Evolutionary conservation across 1,140 invertebrate species (phyloP).

Genomic region (Macrobrachium rosenbergii): DNA sequence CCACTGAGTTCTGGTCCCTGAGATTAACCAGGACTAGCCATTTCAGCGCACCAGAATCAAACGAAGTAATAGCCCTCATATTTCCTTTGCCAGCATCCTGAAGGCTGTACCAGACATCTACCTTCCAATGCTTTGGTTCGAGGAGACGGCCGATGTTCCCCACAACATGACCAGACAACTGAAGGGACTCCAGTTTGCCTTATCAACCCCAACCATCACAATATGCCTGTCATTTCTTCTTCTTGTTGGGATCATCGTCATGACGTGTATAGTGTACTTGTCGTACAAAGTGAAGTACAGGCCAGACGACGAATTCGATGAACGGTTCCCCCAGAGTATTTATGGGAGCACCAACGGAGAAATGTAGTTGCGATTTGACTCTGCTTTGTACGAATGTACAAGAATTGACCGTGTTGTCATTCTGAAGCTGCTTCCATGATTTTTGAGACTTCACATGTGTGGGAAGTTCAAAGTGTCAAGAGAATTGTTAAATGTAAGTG

Average conservation of each 20-base stretch:
- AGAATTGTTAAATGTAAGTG: no score
- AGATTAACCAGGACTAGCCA: neutral
- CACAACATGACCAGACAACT: conserved; percentile 43
- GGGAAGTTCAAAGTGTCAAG: no score
- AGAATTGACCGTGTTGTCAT: no score
- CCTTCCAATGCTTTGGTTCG: conserved; percentile 75
- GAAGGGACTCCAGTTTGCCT: conserved; percentile 29
- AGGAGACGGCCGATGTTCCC: conserved; percentile 68
- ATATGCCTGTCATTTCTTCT: conserved; percentile 24
- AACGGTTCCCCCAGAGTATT: no score
- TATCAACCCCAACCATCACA: conserved; percentile 15
- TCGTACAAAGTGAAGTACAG: no score
- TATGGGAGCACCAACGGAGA: no score
- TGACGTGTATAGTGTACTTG: no score
- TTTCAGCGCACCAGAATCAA: neutral
- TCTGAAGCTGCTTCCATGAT: no score
- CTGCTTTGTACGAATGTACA: no score
- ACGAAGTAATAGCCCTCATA: conserved; percentile 1
- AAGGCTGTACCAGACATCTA: conserved; percentile 71
- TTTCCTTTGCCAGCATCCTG: conserved; percentile 68
- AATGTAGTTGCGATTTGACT: no score
- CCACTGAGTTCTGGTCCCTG: neutral
- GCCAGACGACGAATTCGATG: no score
- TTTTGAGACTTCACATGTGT: no score
- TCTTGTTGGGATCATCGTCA: neutral